Evolutionary conservation across 35 echinoderm and acorn worm genomes (phyloP).

Genomic region (Lytechinus pictus): DNA sequence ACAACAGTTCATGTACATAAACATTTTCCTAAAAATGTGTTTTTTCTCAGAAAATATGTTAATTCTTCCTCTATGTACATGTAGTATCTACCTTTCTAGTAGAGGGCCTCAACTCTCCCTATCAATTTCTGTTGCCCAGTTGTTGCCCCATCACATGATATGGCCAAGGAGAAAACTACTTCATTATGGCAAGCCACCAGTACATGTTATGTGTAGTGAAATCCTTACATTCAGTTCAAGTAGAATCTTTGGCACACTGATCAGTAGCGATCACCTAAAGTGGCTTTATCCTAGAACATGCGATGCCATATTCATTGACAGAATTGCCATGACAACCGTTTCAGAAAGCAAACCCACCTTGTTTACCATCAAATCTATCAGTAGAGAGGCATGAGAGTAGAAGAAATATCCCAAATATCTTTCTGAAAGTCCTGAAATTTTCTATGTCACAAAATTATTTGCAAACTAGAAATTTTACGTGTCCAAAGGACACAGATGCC

Average conservation of each 20-base stretch:
- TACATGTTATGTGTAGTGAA: background rate
- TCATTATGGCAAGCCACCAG: no score
- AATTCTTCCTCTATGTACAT: background rate
- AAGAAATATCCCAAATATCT: no score
- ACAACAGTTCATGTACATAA: no score
- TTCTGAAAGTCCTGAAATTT: no score
- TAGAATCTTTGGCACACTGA: background rate
- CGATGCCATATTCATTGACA: slow-evolving; percentile 10
- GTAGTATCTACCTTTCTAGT: background rate
- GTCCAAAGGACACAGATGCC: no score
- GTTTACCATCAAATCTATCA: background rate
- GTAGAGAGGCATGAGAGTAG: background rate
- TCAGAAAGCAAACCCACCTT: background rate
- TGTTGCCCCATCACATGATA: no score
- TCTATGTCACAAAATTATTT: no score
- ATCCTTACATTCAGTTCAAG: background rate
- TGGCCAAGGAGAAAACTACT: no score
- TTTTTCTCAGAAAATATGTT: background rate
- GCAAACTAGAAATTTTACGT: no score
- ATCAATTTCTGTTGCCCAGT: background rate
- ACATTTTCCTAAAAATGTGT: no score
- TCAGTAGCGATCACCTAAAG: background rate
- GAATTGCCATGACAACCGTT: background rate
- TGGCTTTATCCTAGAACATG: background rate
- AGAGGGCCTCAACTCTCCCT: background rate